Percentiles rank a stretch among this genome's conserved stretches.
Conservation (phyloP, 2,888 invertebrate genomes). For the Apamea crenata region DNA sequence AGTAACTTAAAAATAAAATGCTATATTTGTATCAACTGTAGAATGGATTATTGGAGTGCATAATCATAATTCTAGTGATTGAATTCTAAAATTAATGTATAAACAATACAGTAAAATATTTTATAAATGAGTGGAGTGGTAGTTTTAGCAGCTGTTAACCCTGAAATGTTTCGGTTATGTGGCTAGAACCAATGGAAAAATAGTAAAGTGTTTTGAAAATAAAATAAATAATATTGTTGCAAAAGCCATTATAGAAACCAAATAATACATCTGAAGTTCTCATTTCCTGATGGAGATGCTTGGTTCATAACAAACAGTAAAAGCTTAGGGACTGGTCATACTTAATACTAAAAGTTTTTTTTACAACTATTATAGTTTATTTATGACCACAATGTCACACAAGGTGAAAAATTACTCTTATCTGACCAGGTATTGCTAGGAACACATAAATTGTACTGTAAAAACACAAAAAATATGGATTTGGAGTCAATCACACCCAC, state of each 20-base stretch:
- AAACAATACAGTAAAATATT: not conserved
- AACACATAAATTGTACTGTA: not conserved
- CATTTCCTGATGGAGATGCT: not conserved
- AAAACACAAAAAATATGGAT: not conserved
- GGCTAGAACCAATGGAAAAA: not conserved
- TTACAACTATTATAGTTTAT: not conserved
- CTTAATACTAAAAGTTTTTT: conserved; percentile 6
- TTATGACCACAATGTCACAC: conserved; percentile 38
- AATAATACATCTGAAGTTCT: not conserved
- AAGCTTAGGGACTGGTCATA: not conserved
- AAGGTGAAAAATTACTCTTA: conserved; percentile 41
- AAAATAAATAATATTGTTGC: not conserved
- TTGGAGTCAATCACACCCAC: not conserved
- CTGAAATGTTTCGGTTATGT: not conserved
- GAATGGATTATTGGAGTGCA: not conserved
- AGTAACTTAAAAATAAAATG: too few relatives aligned
- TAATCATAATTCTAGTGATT: not conserved
- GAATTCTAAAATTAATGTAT: not conserved
- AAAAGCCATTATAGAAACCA: not conserved
- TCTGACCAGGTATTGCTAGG: not conserved
- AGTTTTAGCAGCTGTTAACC: not conserved
- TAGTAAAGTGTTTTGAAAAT: not conserved
- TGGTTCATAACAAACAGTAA: not conserved
- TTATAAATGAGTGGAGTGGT: not conserved
- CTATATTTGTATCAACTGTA: not conserved